Percentiles rank a stretch among this genome's conserved stretches.
phyloP scores from a whole-genome alignment of 2,113 vertebrate species.

The Calidris pygmaea region DNA sequence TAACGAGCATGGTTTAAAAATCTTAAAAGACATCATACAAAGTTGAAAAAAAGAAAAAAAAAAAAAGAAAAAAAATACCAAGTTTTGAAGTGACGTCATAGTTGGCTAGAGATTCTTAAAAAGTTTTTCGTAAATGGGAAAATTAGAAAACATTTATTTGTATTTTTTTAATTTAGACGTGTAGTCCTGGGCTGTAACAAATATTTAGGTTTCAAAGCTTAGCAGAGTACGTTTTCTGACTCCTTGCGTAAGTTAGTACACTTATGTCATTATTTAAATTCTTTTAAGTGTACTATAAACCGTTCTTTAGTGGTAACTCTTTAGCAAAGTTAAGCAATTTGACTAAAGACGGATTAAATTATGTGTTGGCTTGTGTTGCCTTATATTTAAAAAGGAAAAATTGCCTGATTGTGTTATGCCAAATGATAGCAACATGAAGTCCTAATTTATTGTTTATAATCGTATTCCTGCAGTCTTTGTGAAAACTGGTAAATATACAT shows the following conservation, averaged over 20 bases:
- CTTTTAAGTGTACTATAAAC: slow-evolving; percentile 67
- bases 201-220: slow-evolving; percentile 81
- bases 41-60: slow-evolving; percentile 62
- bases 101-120: slow-evolving; percentile 85
- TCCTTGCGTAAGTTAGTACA: slow-evolving; percentile 58
- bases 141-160: slow-evolving; percentile 82
- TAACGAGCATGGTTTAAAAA: slow-evolving; percentile 86
- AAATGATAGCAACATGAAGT: slow-evolving; percentile 80
- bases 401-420: slow-evolving; percentile 80
- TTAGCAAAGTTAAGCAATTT: slow-evolving; percentile 76
- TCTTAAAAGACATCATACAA: slow-evolving; percentile 58
- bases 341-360: slow-evolving; percentile 76
- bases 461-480: slow-evolving; percentile 72
- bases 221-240: slow-evolving; percentile 71
- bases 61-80: slow-evolving; percentile 56
- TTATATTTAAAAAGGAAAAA: slow-evolving; percentile 79
- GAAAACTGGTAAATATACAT: slow-evolving; percentile 73
- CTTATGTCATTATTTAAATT: slow-evolving; percentile 72
- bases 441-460: slow-evolving; percentile 77
- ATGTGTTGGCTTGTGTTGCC: slow-evolving; percentile 81
- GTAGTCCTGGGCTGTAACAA: slow-evolving; percentile 86
- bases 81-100: slow-evolving; percentile 75
- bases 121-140: slow-evolving; percentile 79
- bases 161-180: slow-evolving; percentile 84
- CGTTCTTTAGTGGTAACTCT: slow-evolving; percentile 75